These are phyloP conservation scores for Thalassophryne amazonica DNA, from an alignment of 2,797 vertebrate genomes.

Conservation along the genomic window DNA sequence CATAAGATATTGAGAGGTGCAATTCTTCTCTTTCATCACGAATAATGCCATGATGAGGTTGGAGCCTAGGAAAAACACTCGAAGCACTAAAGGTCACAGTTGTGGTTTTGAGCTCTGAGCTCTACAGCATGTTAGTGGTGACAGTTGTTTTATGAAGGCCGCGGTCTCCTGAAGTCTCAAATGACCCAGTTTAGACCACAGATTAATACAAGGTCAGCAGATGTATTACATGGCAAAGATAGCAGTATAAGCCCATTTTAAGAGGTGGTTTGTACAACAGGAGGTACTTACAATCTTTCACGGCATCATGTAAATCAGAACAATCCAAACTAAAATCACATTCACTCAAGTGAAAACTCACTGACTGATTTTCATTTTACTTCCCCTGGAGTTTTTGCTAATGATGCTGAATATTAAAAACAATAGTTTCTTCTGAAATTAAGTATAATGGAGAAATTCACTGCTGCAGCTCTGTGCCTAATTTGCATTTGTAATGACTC, in stretches of 20 bases:
- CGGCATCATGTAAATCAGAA: too few species aligned
- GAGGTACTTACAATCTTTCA: too few species aligned
- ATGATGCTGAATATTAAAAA: slow-evolving; percentile 19
- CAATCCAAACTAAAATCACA: too few species aligned
- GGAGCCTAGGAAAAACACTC: not conserved
- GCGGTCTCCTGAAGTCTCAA: slow-evolving; percentile 7
- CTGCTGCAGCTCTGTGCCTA: slow-evolving; percentile 16
- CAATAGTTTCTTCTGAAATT: slow-evolving; percentile 30
- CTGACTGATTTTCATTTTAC: too few species aligned
- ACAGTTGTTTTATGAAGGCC: slow-evolving; percentile 35
- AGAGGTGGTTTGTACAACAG: too few species aligned
- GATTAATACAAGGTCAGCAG: slow-evolving; percentile 5
- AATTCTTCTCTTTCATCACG: not conserved
- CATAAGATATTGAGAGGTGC: not conserved
- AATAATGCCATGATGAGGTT: not conserved
- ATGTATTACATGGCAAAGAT: slow-evolving; percentile 39
- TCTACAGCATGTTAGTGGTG: slow-evolving; percentile 12
- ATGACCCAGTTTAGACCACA: slow-evolving; percentile 23
- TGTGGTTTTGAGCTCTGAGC: slow-evolving; percentile 7
- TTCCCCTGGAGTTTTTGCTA: not conserved
- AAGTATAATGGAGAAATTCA: slow-evolving; percentile 23
- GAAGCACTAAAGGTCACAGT: not conserved
- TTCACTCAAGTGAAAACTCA: too few species aligned
- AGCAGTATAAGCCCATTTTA: too few species aligned
- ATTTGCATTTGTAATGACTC: slow-evolving; percentile 47